Evolutionary conservation across 2,113 vertebrate species (phyloP), one percentile per base, ranked within the genome.

Genomic region (Ameiurus melas): DNA sequence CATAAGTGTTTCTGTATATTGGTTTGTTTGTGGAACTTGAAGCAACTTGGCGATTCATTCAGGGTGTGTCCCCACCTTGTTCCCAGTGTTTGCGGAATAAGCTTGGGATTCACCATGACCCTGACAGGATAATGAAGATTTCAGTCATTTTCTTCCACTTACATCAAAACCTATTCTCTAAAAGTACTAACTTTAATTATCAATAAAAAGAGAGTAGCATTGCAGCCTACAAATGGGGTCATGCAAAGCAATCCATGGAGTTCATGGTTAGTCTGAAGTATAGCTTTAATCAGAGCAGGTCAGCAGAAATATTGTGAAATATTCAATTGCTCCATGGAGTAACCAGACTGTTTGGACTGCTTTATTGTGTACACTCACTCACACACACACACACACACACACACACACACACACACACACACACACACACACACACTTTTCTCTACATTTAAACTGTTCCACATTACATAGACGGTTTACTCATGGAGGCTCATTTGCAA

Each of bases 401-500:
- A 43, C 39, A 43, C 39, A 43, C 39, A 43, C 39, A 47, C 43
- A 47, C 43, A 47, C 43, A 47, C 43, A 47, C 43, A 47, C 43
- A 47, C 43, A 47, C 43, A 47, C 43, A 47, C 39, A 43, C 75
- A 86, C 39, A 88, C 68, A 57, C 83, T 64, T 58, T 85, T 88
- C 90, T 81, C 70, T 78, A 66, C 16, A 87, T 89, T 90, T 89
- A 91, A 87, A 90, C 91, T 83, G 66, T 36, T 90, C 90, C 86
- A 85, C 91, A 92, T 94, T 93, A 92, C 93, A 92, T 85, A 22
- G 85, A 87, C 79, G 30, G 75, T 27, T 88, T 89, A 79, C 90
- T 93, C 92, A 95, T 93, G 93, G 92, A 90, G 88, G 85, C 87
- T 78, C 93, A 93, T 94, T 95, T 92, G 87, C 36, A 80, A 27